phyloP scores from a whole-genome alignment of 37 sponge, comb jelly and placozoan genomes.

The Dysidea cf. avara region DNA sequence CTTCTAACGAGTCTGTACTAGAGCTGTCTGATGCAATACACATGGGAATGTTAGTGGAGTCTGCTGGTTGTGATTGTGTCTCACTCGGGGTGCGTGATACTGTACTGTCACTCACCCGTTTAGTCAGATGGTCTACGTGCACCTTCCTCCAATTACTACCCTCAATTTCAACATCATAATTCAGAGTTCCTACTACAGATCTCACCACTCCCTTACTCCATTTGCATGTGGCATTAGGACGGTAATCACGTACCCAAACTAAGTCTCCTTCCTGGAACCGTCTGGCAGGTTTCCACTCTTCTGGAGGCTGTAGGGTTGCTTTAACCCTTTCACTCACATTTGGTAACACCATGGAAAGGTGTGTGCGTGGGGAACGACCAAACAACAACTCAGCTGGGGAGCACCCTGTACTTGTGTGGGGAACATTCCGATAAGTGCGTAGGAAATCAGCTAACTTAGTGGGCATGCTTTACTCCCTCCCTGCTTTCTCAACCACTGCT shows the following conservation, averaged over 20 bases:
- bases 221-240: background rate
- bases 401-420: background rate
- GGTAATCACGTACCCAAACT: background rate
- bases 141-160: background rate
- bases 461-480: no score
- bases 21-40: no score
- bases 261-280: constrained; percentile 1
- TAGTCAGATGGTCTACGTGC: background rate
- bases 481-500: background rate
- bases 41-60: no score
- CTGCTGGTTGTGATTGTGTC: no score
- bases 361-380: background rate
- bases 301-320: no score
- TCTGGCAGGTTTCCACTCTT: background rate
- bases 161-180: background rate
- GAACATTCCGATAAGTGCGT: background rate
- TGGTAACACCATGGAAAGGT: constrained; percentile 8
- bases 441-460: background rate
- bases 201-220: background rate
- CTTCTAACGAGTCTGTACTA: no score
- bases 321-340: constrained; percentile 7
- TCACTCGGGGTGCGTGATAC: no score
- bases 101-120: no score
- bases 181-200: background rate
- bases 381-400: constrained; percentile 5